Evolutionary conservation across 1,140 invertebrate species (phyloP).

Genomic region (Papilio aristodemus): DNA sequence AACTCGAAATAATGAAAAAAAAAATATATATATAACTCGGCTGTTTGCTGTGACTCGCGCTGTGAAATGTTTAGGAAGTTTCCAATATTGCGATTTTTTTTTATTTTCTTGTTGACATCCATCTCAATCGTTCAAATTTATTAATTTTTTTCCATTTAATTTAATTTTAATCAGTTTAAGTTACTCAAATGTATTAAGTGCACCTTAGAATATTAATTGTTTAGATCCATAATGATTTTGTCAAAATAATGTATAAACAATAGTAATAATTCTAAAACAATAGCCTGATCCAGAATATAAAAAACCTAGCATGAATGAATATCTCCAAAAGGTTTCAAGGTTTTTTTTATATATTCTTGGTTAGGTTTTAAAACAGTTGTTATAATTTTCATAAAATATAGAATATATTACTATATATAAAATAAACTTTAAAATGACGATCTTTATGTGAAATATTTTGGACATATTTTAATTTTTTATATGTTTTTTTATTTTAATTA

Average conservation of each 20-base stretch:
- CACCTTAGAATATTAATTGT: neutral
- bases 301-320: too few relatives aligned
- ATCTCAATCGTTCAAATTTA: neutral
- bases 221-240: slow-evolving; percentile 3
- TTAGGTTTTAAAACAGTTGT: too few relatives aligned
- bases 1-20: slow-evolving; percentile 18
- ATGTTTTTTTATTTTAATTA: too few relatives aligned
- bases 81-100: neutral
- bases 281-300: too few relatives aligned
- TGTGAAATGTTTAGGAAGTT: slow-evolving; percentile 4
- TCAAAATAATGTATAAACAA: neutral
- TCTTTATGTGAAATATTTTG: neutral
- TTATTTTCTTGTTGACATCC: neutral
- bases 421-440: slow-evolving; percentile 8
- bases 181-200: neutral
- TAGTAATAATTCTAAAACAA: too few relatives aligned
- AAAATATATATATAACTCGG: too few relatives aligned
- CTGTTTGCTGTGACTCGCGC: neutral
- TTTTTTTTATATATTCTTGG: too few relatives aligned
- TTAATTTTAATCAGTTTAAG: neutral
- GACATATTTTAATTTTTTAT: neutral
- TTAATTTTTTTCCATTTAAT: neutral
- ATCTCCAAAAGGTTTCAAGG: too few relatives aligned
- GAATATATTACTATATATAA: too few relatives aligned
- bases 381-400: too few relatives aligned